Percentiles rank a stretch among this genome's conserved stretches.
Evolutionary conservation across 2,113 vertebrate species (phyloP).

Genomic region (Megalops atlanticus): DNA sequence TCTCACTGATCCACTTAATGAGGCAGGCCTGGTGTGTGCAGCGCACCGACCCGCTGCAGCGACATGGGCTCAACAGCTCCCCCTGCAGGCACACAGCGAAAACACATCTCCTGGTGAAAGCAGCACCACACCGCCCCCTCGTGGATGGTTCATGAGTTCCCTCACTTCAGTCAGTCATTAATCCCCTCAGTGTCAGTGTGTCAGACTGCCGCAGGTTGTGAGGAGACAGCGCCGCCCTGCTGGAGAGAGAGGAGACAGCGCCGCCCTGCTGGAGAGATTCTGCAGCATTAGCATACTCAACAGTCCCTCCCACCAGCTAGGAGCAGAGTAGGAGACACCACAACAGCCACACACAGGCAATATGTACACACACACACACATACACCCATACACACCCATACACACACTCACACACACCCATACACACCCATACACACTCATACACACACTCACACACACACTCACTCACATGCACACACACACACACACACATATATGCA

Average conservation of each 20-base stretch:
- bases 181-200: not conserved
- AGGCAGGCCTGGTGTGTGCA: slow-evolving; percentile 98
- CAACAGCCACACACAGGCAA: not conserved
- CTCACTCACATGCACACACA: too few relatives aligned
- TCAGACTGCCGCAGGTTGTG: too few relatives aligned
- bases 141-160: not conserved
- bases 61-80: slow-evolving; percentile 95
- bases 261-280: not conserved
- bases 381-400: not conserved
- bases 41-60: slow-evolving; percentile 92
- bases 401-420: slow-evolving; percentile 19
- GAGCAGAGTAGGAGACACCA: not conserved
- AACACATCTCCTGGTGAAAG: not conserved
- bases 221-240: too few relatives aligned
- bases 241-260: not conserved
- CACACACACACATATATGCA: slow-evolving; percentile 12
- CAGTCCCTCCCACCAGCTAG: slow-evolving; percentile 1
- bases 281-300: not conserved
- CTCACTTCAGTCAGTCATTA: not conserved
- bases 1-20: slow-evolving; percentile 98
- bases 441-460: too few relatives aligned
- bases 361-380: too few relatives aligned
- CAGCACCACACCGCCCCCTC: not conserved
- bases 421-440: slow-evolving; percentile 36
- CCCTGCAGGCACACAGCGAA: slow-evolving; percentile 71